phyloP scores from a whole-genome alignment of 2,888 invertebrate species.

The Synergus japonicus region DNA sequence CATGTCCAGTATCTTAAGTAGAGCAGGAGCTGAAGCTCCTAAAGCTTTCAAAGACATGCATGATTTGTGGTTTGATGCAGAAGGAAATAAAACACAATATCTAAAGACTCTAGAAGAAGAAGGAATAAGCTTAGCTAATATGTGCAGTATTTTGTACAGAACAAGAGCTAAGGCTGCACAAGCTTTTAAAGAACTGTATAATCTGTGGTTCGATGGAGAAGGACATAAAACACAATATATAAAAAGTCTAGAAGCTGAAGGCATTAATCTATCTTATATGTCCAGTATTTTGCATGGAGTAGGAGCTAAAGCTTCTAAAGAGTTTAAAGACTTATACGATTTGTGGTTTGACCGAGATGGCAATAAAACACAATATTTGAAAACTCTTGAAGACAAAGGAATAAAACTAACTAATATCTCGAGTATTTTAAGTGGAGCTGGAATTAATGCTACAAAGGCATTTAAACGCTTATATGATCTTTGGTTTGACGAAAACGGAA shows the following conservation, averaged over 20 bases:
- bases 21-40: no score
- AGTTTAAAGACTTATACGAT: neutral
- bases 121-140: neutral
- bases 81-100: no score
- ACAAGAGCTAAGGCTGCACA: neutral
- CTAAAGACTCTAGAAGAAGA: no score
- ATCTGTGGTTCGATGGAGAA: neutral
- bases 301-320: neutral
- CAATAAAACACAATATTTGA: neutral
- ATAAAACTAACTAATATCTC: neutral
- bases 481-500: neutral
- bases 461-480: neutral
- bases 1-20: no score
- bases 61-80: no score
- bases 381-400: neutral
- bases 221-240: neutral
- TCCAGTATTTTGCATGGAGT: neutral
- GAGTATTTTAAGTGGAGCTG: neutral
- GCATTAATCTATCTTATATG: neutral
- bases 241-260: neutral
- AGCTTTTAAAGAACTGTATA: neutral
- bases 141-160: neutral
- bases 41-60: no score
- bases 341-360: neutral
- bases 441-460: neutral